phyloP scores from a whole-genome alignment of 2,113 vertebrate species.

The Clupea harengus region DNA sequence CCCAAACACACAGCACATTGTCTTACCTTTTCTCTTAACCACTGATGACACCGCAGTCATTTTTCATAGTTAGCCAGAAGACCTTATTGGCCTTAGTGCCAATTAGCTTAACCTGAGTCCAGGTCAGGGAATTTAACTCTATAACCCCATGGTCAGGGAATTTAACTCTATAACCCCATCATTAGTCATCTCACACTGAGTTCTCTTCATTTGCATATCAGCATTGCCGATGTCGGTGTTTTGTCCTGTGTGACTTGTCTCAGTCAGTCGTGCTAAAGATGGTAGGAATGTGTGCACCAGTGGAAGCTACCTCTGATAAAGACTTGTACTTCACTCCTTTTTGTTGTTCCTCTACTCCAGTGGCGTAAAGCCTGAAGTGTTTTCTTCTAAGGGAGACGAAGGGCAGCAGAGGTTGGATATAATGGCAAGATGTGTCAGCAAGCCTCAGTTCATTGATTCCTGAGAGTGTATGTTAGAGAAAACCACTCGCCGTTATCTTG shows the following conservation, averaged over 20 bases:
- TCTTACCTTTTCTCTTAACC: not conserved
- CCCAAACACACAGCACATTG: not conserved
- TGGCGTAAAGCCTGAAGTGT: not conserved
- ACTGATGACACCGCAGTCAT: not conserved
- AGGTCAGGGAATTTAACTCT: not conserved
- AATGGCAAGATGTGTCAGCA: too few species aligned
- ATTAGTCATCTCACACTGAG: not conserved
- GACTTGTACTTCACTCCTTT: not conserved
- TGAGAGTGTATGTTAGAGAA: too few species aligned
- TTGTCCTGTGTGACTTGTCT: not conserved
- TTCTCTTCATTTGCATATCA: not conserved
- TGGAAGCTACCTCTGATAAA: not conserved
- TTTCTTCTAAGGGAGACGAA: too few species aligned
- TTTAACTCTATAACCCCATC: not conserved
- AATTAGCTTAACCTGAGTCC: not conserved
- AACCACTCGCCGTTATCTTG: not conserved
- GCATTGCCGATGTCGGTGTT: not conserved
- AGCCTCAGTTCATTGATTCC: too few species aligned
- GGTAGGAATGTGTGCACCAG: not conserved
- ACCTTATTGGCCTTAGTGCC: not conserved
- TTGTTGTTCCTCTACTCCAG: not conserved
- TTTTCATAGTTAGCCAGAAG: not conserved
- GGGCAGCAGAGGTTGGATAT: too few species aligned
- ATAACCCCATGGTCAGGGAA: not conserved
- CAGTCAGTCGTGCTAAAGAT: not conserved